Evolutionary conservation across 2,113 vertebrate species (phyloP), one percentile per base, ranked within the genome.

Genomic region (Phodopus roborovskii): DNA sequence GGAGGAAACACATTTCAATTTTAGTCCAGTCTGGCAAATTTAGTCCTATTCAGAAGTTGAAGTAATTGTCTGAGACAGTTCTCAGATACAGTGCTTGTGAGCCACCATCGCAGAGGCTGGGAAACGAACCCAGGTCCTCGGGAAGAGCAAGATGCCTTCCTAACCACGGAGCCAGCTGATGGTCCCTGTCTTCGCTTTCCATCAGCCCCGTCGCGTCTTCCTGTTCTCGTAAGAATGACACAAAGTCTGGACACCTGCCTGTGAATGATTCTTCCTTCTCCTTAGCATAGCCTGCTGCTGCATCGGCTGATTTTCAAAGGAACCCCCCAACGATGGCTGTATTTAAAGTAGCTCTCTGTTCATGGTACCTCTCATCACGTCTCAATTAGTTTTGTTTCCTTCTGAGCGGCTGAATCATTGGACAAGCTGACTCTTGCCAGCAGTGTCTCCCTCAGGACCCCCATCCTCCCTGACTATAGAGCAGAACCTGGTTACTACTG

Each of bases 221-320:
- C 33, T 62, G 70, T 92, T 64, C 91, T 95, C 26, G 48, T 20
- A 94, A 36, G 68, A 45, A 53, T 78, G 64, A 39, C 62, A 90
- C 64, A 89, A 28, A 64, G 82, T 95, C 88, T 42, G 85, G 45
- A 90, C 73, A 70, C 90, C 77, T 94, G 60, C 73, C 16, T n/a
- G 8, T 36, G 64, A 71, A 58, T 22, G 6, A 13, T 8, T 71
- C 50, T 64, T 94, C 20, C 24, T 90, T 85, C 33, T 93, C 30
- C 87, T 73, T 19, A 33, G 71, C 8, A 94, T 28, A 83, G 42
- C 39, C 33, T 60, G 24, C 74, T 94, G 68, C n/a, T 48, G 48
- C 22, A 68, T 85, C 94, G 95, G 39, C 53, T 88, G 26, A 56
- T 73, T 39, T 20, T 70, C 53, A 86, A 70, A 58, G 62, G 75